Percentiles rank a stretch among this genome's conserved stretches.
phyloP scores from a whole-genome alignment of 2,797 vertebrate genomes.

The Enteromius radiatus region DNA sequence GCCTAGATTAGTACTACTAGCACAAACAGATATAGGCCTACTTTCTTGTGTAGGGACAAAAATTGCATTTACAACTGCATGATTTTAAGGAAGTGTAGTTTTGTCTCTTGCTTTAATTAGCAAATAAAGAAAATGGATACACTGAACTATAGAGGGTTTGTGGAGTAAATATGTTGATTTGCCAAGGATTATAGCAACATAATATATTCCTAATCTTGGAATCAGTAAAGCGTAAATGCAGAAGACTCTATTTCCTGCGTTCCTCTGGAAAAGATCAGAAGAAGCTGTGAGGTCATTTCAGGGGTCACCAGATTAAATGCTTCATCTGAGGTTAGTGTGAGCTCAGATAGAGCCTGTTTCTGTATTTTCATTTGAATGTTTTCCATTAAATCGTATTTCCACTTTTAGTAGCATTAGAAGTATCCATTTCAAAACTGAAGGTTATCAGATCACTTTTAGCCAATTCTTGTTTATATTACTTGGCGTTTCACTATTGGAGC shows the following conservation, averaged over 20 bases:
- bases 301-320: conserved; percentile 60
- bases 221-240: neutral
- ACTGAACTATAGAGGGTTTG: neutral
- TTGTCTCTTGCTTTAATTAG: neutral
- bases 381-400: neutral
- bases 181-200: neutral
- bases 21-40: neutral
- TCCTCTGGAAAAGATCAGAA: conserved; percentile 52
- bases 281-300: conserved; percentile 48
- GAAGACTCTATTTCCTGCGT: conserved; percentile 31
- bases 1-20: neutral
- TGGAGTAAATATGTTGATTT: neutral
- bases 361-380: neutral
- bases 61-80: neutral
- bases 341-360: conserved; percentile 14
- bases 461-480: conserved; percentile 5
- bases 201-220: neutral
- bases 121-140: neutral
- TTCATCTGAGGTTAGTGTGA: conserved; percentile 34
- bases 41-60: neutral
- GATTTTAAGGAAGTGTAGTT: neutral
- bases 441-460: neutral
- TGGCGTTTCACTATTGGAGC: neutral
- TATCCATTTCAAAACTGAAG: neutral
- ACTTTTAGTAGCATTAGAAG: neutral